Evolutionary conservation across 2,888 invertebrate species (phyloP).

Genomic region (Nemoura dubitans): DNA sequence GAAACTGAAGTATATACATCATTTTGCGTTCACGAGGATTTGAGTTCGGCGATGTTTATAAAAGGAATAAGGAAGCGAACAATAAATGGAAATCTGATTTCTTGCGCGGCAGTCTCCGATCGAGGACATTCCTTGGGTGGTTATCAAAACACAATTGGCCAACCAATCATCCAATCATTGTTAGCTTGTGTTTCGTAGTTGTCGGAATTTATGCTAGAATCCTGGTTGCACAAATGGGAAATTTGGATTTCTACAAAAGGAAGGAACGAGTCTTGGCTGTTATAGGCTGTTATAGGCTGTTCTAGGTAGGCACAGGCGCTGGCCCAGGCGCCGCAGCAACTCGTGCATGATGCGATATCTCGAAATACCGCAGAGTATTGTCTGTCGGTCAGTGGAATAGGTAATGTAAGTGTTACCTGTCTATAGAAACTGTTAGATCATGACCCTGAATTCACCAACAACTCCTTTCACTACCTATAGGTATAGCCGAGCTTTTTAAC

Average conservation of each 20-base stretch:
- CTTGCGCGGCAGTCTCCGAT: not conserved
- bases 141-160: not conserved
- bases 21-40: not conserved
- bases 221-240: not conserved
- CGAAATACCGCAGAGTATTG: not conserved
- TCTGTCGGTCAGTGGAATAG: slow-evolving; percentile 7
- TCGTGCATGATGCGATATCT: slow-evolving; percentile 4
- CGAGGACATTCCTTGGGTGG: not conserved
- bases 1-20: not conserved
- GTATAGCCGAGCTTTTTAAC: slow-evolving; percentile 9
- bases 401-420: not conserved
- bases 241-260: not conserved
- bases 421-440: slow-evolving; percentile 16
- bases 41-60: not conserved
- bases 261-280: not conserved
- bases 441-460: slow-evolving; percentile 31
- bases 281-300: no score
- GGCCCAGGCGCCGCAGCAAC: not conserved
- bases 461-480: slow-evolving; percentile 42
- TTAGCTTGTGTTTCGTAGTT: not conserved
- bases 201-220: not conserved
- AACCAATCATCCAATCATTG: not conserved
- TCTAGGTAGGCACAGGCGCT: no score
- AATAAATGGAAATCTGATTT: not conserved
- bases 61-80: not conserved